Percentiles rank a stretch among this genome's conserved stretches.
phyloP scores from a whole-genome alignment of 1,140 invertebrate genomes.

The Drosophila obscura region DNA sequence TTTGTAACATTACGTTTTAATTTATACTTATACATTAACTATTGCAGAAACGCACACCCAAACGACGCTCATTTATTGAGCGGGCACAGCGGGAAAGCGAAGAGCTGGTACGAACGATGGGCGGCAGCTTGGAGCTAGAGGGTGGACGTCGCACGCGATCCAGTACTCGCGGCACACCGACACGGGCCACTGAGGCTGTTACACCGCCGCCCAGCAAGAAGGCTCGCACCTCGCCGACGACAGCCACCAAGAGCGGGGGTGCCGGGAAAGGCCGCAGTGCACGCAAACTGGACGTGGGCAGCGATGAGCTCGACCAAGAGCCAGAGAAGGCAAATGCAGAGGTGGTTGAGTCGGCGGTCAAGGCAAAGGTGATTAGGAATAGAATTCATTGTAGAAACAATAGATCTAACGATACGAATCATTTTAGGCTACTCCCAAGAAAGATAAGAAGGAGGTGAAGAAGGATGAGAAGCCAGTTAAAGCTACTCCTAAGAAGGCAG shows the following conservation, averaged over 20 bases:
- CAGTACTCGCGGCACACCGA: conserved; percentile 76
- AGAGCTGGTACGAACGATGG: conserved; percentile 78
- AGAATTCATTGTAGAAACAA: not conserved
- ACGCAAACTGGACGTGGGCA: conserved; percentile 70
- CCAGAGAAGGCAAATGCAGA: conserved; percentile 42
- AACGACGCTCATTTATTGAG: conserved; percentile 76
- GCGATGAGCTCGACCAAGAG: conserved; percentile 45
- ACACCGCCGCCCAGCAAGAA: conserved; percentile 82
- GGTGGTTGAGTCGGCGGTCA: conserved; percentile 18
- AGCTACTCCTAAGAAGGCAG: not conserved
- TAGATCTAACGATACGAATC: conserved; percentile 2
- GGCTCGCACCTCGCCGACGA: conserved; percentile 67
- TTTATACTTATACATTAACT: conserved; percentile 12
- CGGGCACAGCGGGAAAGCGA: conserved; percentile 78
- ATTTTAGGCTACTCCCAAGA: conserved; percentile 46
- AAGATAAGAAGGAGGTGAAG: conserved; percentile 55
- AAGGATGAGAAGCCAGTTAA: conserved; percentile 47
- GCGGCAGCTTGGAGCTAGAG: conserved; percentile 72
- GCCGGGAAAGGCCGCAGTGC: conserved; percentile 66
- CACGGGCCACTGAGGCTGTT: conserved; percentile 47
- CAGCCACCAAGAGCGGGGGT: conserved; percentile 49
- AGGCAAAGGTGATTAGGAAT: conserved; percentile 50
- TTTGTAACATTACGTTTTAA: not conserved
- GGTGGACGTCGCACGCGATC: conserved; percentile 77
- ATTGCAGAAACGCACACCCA: conserved; percentile 76